Evolutionary conservation across 2,113 vertebrate species (phyloP).

Genomic region (Crotalus helleri): DNA sequence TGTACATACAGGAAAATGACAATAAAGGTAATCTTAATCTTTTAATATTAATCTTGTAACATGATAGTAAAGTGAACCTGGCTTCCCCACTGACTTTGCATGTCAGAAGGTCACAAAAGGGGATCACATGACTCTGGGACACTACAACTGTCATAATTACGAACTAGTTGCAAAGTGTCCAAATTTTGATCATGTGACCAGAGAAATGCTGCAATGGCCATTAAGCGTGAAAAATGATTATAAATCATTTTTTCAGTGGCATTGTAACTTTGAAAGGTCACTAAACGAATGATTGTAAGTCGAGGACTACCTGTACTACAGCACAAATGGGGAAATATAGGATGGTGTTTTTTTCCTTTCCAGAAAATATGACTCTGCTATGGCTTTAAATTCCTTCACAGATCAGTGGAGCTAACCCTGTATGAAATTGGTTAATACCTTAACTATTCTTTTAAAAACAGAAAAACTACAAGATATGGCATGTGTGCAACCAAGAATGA

Average conservation of each 20-base stretch:
- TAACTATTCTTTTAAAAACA: neutral
- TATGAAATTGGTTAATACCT: neutral
- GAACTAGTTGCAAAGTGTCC: neutral
- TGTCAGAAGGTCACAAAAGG: neutral
- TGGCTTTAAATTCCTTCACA: neutral
- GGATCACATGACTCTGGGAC: neutral
- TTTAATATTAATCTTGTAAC: neutral
- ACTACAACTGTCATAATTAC: neutral
- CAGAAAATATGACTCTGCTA: neutral
- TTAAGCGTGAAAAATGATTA: neutral
- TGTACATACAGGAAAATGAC: too few relatives aligned
- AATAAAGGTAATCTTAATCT: neutral
- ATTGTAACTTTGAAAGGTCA: neutral
- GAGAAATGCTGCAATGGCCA: too few relatives aligned
- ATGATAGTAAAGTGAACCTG: too few relatives aligned
- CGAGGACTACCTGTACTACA: neutral
- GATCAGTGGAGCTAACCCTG: neutral
- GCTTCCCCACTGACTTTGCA: neutral
- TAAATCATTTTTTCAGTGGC: neutral
- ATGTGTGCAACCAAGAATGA: neutral
- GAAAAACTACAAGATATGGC: neutral
- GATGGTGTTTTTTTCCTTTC: neutral
- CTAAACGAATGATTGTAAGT: neutral
- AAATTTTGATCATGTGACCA: neutral
- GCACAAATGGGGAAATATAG: neutral